A percentile compares a stretch with the other conserved stretches of the same genome.
Evolutionary conservation across 2,797 vertebrate genomes (phyloP).

Genomic region (Danio aesculapii): DNA sequence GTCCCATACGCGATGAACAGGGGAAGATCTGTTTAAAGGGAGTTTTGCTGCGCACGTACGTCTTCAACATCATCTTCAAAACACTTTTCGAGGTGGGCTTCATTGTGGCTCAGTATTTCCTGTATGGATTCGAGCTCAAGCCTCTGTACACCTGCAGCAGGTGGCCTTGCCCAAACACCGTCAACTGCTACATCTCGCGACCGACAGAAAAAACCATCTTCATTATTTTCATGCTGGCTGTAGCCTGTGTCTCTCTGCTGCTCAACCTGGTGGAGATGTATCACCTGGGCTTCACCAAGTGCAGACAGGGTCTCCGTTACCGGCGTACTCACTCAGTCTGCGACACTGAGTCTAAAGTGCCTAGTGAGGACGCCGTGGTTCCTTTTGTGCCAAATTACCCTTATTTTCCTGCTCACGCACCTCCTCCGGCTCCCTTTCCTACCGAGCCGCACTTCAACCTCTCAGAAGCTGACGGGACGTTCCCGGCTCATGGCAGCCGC

Average conservation of each 20-base stretch:
- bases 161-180: constrained; percentile 87
- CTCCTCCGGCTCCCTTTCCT: constrained; percentile 68
- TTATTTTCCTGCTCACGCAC: constrained; percentile 72
- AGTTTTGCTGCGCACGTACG: constrained; percentile 84
- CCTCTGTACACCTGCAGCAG: constrained; percentile 88
- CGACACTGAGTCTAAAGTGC: constrained; percentile 55
- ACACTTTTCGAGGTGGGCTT: constrained; percentile 89
- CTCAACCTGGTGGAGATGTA: constrained; percentile 91
- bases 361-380: constrained; percentile 64
- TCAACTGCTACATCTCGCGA: constrained; percentile 91
- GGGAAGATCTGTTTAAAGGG: constrained; percentile 83
- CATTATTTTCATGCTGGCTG: constrained; percentile 89
- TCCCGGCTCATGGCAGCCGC: constrained; percentile 77
- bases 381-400: constrained; percentile 77
- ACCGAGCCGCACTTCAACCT: constrained; percentile 74
- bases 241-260: constrained; percentile 86
- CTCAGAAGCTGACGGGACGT: constrained; percentile 70
- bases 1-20: constrained; percentile 70
- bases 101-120: constrained; percentile 87
- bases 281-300: constrained; percentile 86
- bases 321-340: constrained; percentile 55
- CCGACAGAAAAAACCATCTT: constrained; percentile 92
- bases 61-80: constrained; percentile 88
- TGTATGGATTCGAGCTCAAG: constrained; percentile 88
- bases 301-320: constrained; percentile 76